phyloP scores from a whole-genome alignment of 2,888 invertebrate genomes.

The Ennomos erosarius region DNA sequence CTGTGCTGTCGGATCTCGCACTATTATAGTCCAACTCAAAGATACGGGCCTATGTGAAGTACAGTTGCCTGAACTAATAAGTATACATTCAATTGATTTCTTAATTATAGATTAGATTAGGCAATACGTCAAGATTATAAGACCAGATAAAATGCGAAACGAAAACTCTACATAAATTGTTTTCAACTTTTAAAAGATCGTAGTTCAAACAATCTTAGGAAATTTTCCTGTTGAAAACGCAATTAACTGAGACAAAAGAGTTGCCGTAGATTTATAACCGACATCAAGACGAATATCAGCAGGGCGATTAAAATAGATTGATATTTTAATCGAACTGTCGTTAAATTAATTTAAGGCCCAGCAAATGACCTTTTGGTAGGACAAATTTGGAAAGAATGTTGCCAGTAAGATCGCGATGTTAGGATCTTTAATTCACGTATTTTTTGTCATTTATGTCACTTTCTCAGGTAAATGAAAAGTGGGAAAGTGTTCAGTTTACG shows the following conservation, averaged over 20 bases:
- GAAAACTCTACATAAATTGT: neutral
- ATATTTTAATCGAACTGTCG: slow-evolving; percentile 38
- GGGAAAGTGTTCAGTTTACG: neutral
- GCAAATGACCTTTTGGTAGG: slow-evolving; percentile 12
- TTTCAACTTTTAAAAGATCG: slow-evolving; percentile 21
- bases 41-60: too few relatives aligned
- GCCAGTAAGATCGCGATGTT: too few relatives aligned
- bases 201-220: slow-evolving; percentile 23
- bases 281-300: slow-evolving; percentile 42
- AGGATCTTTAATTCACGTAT: too few relatives aligned
- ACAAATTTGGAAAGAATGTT: neutral
- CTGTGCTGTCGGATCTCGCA: too few relatives aligned
- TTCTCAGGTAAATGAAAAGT: too few relatives aligned
- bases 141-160: too few relatives aligned
- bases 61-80: too few relatives aligned
- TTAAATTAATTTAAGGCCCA: slow-evolving; percentile 20
- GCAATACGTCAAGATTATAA: too few relatives aligned
- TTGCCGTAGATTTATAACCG: slow-evolving; percentile 46
- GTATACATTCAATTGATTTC: too few relatives aligned
- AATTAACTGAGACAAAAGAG: slow-evolving; percentile 53
- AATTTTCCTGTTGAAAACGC: slow-evolving; percentile 41
- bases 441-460: too few relatives aligned
- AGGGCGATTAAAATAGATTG: slow-evolving; percentile 39
- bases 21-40: too few relatives aligned
- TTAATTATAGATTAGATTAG: too few relatives aligned